phyloP scores from a whole-genome alignment of 2,797 vertebrate genomes.

The Amphiprion clarkii region DNA sequence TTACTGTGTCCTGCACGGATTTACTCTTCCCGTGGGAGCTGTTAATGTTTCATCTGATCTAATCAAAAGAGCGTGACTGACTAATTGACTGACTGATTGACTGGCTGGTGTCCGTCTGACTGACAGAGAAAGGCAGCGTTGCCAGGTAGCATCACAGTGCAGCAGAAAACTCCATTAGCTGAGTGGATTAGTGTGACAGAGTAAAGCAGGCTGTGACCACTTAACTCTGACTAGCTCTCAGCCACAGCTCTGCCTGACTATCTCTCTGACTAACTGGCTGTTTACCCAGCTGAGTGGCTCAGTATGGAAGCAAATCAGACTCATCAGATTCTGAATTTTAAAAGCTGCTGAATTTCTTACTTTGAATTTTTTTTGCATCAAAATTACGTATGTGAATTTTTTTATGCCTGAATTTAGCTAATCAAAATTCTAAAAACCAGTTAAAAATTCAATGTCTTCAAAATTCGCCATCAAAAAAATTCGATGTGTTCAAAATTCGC shows the following conservation, averaged over 20 bases:
- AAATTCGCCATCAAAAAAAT: too few relatives aligned
- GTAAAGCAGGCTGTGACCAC: constrained; percentile 51
- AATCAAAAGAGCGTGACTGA: constrained; percentile 54
- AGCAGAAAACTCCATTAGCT: constrained; percentile 72
- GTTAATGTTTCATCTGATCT: constrained; percentile 47
- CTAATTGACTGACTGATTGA: constrained; percentile 58
- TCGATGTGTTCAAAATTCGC: too few relatives aligned
- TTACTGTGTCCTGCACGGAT: constrained; percentile 16
- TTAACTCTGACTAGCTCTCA: constrained; percentile 59
- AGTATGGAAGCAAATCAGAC: neutral
- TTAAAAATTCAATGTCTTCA: too few relatives aligned
- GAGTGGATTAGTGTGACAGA: constrained; percentile 73
- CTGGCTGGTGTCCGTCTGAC: constrained; percentile 38
- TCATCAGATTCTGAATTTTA: too few relatives aligned
- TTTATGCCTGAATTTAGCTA: too few relatives aligned
- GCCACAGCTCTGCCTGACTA: constrained; percentile 29
- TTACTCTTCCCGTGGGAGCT: neutral
- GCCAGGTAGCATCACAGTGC: constrained; percentile 64
- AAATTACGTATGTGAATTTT: too few relatives aligned
- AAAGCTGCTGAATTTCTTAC: too few relatives aligned
- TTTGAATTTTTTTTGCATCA: too few relatives aligned
- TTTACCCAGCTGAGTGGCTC: constrained; percentile 45
- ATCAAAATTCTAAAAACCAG: too few relatives aligned
- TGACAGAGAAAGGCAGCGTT: constrained; percentile 38
- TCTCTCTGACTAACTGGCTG: constrained; percentile 46